Base-by-base conservation (phyloP, 37 sponge, comb jelly and placozoan species). In the Ianthella basta region DNA sequence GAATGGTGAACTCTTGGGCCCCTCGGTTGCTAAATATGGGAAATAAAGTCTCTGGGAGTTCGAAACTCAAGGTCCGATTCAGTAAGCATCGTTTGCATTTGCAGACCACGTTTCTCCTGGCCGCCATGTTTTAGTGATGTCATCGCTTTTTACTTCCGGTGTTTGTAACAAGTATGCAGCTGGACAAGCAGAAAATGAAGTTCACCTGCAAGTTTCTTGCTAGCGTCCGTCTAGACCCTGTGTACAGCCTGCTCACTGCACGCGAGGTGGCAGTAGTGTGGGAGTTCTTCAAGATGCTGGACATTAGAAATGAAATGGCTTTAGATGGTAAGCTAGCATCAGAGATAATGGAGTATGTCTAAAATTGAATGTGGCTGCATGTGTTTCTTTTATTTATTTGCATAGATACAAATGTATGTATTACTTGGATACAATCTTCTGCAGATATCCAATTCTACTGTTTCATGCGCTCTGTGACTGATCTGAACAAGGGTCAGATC, bases 381-480 rank as follows among this genome's bases (percentile, higher is more conserved):
- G 35, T 34, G 40, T 74, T 13, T n/a, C n/a, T n/a, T n/a, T n/a
- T n/a, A n/a, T n/a, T n/a, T n/a, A n/a, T n/a, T n/a, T n/a, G n/a
- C n/a, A n/a, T n/a, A n/a, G n/a, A n/a, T n/a, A n/a, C n/a, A n/a
- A n/a, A n/a, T n/a, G n/a, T n/a, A n/a, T n/a, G n/a, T n/a, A n/a
- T n/a, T n/a, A n/a, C n/a, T n/a, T n/a, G n/a, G 50, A 44, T 44
- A 8, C 50, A 44, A 44, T 44, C 6, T 44, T 41, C 41, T 69
- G 1, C 69, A 92, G 92, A 96, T 73, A 80, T 93, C 50, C 97
- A 96, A 90, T 96, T 96, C 61, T 66, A 85, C 50, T 91, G 81
- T 0, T 96, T 96, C 84, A 89, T 96, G 97, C 88, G 87, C 21
- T 61, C 55, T 24, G 86, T 82, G 12, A 96, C 97, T 27, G 97